Evolutionary conservation across 2,113 vertebrate genomes (phyloP), one percentile per base, ranked within the genome.

Genomic region (Pyrgilauda ruficollis): DNA sequence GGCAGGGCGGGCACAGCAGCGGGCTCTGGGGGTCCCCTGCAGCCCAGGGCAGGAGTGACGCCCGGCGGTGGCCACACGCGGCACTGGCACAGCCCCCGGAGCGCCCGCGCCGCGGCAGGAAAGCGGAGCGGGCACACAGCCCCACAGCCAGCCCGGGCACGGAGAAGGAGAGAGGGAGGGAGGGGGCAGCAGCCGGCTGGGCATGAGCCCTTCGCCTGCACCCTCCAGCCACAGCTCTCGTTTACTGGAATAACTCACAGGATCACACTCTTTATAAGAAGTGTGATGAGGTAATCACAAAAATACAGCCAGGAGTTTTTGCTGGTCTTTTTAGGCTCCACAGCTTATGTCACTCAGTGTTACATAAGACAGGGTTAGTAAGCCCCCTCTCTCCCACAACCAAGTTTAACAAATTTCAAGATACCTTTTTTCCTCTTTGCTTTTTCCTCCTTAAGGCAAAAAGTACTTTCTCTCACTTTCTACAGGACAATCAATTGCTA

Each of bases 251-350:
- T 9, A 55, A 43, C 0, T 12, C 85, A 70, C 1, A 53, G 43
- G 12, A 62, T 23, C 50, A 33, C 55, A 7, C 41, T 27, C 67
- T 67, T 93, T 80, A 27, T 33, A 73, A 94, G 82, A 95, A 93
- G 37, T 4, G 27, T 3, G 55, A 93, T 93, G 95, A 95, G 72
- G 92, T 86, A 73, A 90, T 43, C 6, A 1, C 84, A 69, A 41
- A 87, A 66, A 62, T 1, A 80, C 24, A 79, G 37, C 27, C 23
- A 85, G 92, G 95, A 93, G 58, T 88, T 97, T 95, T 83, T 5
- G 15, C 75, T 90, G 84, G 72, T 72, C 31, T 63, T 93, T 86
- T 84, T 15, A 63, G 73, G 59, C 50, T 77, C 24, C 30, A 49
- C 43, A 85, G 72, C 13, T 83, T 80, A 46, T 28, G 24, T 73